These are phyloP conservation scores for Chloromyia formosa DNA, from an alignment of 2,888 invertebrate species.

Conservation along the genomic window DNA sequence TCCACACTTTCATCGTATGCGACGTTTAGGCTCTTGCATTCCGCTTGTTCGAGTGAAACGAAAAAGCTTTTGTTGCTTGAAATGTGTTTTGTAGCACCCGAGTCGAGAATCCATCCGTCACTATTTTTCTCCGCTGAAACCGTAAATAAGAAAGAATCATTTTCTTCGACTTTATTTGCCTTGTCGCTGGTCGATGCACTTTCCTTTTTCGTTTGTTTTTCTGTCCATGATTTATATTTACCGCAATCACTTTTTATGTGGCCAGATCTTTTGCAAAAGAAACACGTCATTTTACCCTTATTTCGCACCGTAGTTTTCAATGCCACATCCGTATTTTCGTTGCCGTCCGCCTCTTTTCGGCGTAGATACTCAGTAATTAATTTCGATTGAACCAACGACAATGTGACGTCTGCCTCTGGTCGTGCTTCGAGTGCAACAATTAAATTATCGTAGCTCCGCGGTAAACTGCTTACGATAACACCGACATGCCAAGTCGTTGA, in stretches of 20 bases:
- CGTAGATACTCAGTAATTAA: background rate
- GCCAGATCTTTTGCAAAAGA: background rate
- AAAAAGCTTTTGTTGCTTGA: constrained; percentile 6
- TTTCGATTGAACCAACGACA: background rate
- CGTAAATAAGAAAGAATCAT: no score
- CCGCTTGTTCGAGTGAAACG: constrained; percentile 13
- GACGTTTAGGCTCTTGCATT: background rate
- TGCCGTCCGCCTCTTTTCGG: background rate
- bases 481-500: background rate
- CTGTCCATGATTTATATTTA: background rate
- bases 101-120: constrained; percentile 9
- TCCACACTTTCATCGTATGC: background rate
- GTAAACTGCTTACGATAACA: background rate
- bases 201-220: no score
- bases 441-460: background rate
- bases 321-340: background rate
- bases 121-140: no score
- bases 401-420: background rate
- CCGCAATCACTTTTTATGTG: background rate
- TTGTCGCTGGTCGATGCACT: no score
- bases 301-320: background rate
- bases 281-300: background rate
- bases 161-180: no score
- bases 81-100: constrained; percentile 12
- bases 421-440: background rate